Evolutionary conservation across 2,888 invertebrate genomes (phyloP).

Genomic region (Ptychoptera contaminata): DNA sequence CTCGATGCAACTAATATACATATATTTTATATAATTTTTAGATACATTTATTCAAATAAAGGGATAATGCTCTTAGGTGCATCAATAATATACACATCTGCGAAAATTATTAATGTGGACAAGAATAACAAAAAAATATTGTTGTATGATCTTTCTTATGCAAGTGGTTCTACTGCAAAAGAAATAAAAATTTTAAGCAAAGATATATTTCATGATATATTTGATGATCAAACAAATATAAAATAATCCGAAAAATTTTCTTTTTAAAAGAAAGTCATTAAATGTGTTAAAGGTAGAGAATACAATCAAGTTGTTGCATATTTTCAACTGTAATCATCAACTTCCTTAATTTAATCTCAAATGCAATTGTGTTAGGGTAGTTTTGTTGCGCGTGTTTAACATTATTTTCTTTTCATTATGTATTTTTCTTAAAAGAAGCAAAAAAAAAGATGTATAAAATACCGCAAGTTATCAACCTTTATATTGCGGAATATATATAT

Average conservation of each 20-base stretch:
- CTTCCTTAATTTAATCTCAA: too few relatives aligned
- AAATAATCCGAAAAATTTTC: not conserved
- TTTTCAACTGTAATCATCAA: too few relatives aligned
- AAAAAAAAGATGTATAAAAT: too few relatives aligned
- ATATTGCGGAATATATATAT: too few relatives aligned
- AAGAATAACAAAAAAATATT: not conserved
- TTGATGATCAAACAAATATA: not conserved
- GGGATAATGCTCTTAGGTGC: constrained; percentile 3
- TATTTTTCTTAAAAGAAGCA: too few relatives aligned
- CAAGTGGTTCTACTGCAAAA: not conserved
- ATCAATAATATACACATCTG: not conserved
- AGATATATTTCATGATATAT: not conserved
- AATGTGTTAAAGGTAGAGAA: too few relatives aligned
- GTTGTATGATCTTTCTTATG: not conserved
- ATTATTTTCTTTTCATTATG: too few relatives aligned
- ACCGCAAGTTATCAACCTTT: too few relatives aligned
- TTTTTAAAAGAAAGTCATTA: not conserved
- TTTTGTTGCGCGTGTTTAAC: too few relatives aligned
- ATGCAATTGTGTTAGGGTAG: too few relatives aligned
- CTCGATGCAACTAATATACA: not conserved
- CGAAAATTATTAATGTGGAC: not conserved
- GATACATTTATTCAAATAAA: not conserved
- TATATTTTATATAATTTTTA: not conserved
- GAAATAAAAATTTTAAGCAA: not conserved
- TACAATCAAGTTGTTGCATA: too few relatives aligned